phyloP scores from a whole-genome alignment of 1,140 invertebrate species.

The Dendrolimus punctatus region DNA sequence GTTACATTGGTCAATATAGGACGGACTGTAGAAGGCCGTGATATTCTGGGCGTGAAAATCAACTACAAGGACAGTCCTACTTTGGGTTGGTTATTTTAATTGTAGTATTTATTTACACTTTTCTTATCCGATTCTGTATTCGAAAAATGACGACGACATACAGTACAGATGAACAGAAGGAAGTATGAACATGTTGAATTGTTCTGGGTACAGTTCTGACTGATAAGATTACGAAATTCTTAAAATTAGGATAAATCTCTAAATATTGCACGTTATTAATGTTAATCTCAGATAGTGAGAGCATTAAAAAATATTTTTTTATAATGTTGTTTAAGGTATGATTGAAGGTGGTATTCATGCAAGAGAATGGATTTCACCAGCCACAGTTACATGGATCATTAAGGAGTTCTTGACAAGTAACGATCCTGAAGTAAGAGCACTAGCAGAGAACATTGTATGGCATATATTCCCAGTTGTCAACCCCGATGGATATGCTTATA shows the following conservation, averaged over 20 bases:
- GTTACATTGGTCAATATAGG: conserved; percentile 73
- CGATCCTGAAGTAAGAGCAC: conserved; percentile 55
- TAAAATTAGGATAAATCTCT: no score
- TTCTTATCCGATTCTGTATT: no score
- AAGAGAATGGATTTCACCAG: conserved; percentile 85
- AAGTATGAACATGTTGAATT: no score
- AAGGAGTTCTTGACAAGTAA: conserved; percentile 76
- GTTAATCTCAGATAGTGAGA: no score
- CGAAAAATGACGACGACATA: no score
- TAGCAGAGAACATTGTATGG: conserved; percentile 76
- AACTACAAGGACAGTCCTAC: conserved; percentile 59
- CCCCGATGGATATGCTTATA: conserved; percentile 82
- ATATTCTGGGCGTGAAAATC: conserved; percentile 77
- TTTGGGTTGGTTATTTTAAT: no score
- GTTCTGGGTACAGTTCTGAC: no score
- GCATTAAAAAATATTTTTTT: no score
- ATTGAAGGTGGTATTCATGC: conserved; percentile 81
- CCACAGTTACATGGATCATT: conserved; percentile 80
- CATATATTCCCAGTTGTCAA: conserved; percentile 76
- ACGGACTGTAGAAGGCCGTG: conserved; percentile 73
- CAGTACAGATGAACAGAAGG: no score
- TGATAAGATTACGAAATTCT: no score
- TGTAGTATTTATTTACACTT: no score
- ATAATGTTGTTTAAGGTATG: conserved; percentile 29
- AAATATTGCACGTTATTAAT: no score